Evolutionary conservation across 92 coral and sea anemone species (phyloP).

Genomic region (Phymanthus crucifer): DNA sequence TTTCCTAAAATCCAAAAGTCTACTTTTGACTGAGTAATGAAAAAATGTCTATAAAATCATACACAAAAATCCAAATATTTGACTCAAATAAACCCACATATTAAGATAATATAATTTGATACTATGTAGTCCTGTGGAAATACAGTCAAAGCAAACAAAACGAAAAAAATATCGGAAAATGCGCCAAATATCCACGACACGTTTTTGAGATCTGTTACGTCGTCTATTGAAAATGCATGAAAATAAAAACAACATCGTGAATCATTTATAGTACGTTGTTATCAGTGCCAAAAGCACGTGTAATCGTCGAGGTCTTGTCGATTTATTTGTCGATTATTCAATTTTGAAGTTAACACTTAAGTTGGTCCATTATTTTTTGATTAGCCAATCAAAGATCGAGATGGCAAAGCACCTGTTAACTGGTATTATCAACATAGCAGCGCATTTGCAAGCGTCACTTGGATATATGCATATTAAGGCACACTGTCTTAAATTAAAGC

Average conservation of each 20-base stretch:
- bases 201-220: background rate
- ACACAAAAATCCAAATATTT: too few relatives aligned
- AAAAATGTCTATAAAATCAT: too few relatives aligned
- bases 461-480: background rate
- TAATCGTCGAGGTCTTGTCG: constrained; percentile 21
- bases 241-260: background rate
- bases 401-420: constrained; percentile 11
- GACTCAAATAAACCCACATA: background rate
- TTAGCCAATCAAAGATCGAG: constrained; percentile 21
- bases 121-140: background rate
- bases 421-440: constrained; percentile 2
- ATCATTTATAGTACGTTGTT: background rate
- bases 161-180: background rate
- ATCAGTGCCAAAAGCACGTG: constrained; percentile 9
- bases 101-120: background rate
- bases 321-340: too few relatives aligned
- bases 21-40: too few relatives aligned
- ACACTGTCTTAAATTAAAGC: too few relatives aligned
- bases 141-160: background rate
- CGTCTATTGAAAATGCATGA: too few relatives aligned
- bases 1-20: too few relatives aligned
- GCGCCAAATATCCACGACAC: background rate
- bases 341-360: background rate
- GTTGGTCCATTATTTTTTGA: background rate
- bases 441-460: background rate